These are phyloP conservation scores for Ptiloglossa arizonensis DNA, from an alignment of 1,140 invertebrate genomes.

Conservation along the genomic window DNA sequence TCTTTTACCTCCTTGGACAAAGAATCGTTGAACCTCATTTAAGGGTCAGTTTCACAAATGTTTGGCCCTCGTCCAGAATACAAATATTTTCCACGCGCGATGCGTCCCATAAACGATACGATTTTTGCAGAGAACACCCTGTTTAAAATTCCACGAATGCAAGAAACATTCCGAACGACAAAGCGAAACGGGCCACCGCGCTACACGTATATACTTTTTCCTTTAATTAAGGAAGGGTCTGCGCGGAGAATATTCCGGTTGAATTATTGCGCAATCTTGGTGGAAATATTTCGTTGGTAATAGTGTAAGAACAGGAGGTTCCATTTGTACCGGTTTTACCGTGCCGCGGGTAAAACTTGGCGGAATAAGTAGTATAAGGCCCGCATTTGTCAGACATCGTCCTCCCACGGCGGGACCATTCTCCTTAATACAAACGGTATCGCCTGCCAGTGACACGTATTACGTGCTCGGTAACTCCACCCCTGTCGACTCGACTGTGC, in stretches of 20 bases:
- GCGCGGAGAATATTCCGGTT: background rate
- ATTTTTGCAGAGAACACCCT: background rate
- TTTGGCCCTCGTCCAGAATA: no score
- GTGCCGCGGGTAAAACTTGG: background rate
- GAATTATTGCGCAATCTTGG: conserved; percentile 21
- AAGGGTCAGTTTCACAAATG: background rate
- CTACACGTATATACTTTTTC: background rate
- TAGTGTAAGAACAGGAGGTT: conserved; percentile 30
- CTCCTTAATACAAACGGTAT: conserved; percentile 42
- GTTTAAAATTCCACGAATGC: background rate
- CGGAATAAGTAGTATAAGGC: conserved; percentile 19
- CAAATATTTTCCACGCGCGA: no score
- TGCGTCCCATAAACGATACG: no score
- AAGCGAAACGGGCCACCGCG: background rate
- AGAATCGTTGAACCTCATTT: no score
- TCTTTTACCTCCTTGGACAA: no score
- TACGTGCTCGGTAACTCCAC: conserved; percentile 3
- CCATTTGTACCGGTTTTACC: conserved; percentile 39
- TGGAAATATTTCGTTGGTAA: conserved; percentile 16
- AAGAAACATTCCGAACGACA: background rate
- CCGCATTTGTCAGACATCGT: conserved; percentile 48
- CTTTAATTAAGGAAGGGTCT: conserved; percentile 25
- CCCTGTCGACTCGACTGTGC: background rate
- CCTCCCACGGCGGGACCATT: conserved; percentile 11
- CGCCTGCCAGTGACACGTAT: conserved; percentile 24